Base-by-base conservation (phyloP, 2,888 invertebrate genomes). In the Lissocephala sabroskyi region DNA sequence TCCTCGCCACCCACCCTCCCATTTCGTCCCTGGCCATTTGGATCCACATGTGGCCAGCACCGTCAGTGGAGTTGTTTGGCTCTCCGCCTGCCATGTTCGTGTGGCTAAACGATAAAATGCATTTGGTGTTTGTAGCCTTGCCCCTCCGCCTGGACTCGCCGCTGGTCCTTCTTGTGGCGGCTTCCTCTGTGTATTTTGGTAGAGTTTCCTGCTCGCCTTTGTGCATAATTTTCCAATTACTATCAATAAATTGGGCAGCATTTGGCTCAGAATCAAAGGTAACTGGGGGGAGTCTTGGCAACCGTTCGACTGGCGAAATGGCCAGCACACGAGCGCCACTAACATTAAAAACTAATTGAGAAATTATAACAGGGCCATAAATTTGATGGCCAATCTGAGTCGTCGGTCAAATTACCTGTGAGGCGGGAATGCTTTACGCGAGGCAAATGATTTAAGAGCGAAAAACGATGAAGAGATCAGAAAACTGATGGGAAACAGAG, bases 181-280 rank as follows among this genome's bases (percentile, higher is more conserved):
- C 4, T 23, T 3, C 7, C 4, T 35, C 35, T 32, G 10, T 35
- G 32, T 35, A 14, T 48, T 44, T 16, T 35, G 32, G 33, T 37
- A 44, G 19, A 46, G 44, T 54, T 41, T 46, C 11, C 28, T 29
- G 43, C 44, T 53, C 56, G 48, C 56, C 52, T 56, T 55, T 52
- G 52, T 65, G 71, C 65, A 63, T 67, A 65, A 75, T 71, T 68
- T 67, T 55, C 52, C 68, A 67, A 75, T 71, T 67, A 75, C 56
- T 52, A 59, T 65, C 62, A 65, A 71, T 75, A 71, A 65, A 61
- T 50, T 40, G 50, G 45, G 37, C 23, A 37, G 37, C 36, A 45
- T 43, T 41, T 11, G 14, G 17, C 32, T n/a, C 19, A 33, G 4
- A 32, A 17, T n/a, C n/a, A n/a, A n/a, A n/a, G n/a, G n/a, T n/a